These are phyloP conservation scores for Creontiades dilutus DNA, from an alignment of 2,888 invertebrate genomes.

Conservation along the genomic window DNA sequence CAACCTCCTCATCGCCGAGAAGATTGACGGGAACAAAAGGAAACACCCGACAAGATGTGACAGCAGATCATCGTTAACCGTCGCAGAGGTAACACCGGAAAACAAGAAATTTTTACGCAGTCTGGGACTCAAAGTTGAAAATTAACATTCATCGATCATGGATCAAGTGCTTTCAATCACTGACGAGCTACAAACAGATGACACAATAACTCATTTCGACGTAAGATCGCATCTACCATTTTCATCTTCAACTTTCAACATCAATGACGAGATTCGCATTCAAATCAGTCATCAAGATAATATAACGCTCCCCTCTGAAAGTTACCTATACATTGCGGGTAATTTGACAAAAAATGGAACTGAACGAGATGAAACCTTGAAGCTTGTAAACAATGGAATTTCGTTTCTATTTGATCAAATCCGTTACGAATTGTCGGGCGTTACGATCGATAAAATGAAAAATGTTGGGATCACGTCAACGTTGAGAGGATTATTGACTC, in stretches of 20 bases:
- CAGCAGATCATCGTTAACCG: background rate
- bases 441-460: background rate
- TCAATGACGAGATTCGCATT: slow-evolving; percentile 4
- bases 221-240: background rate
- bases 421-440: slow-evolving; percentile 7
- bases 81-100: background rate
- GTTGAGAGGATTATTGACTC: background rate
- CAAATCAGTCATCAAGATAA: background rate
- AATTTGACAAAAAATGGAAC: too few species aligned
- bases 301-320: too few species aligned
- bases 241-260: background rate
- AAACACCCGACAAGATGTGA: background rate
- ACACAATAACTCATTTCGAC: slow-evolving; percentile 15
- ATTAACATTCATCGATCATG: too few species aligned
- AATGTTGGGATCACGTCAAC: background rate
- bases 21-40: too few species aligned
- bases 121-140: background rate
- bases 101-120: background rate
- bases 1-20: too few species aligned
- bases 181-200: background rate
- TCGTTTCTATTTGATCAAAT: slow-evolving; percentile 23
- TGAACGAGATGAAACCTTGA: background rate
- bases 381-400: background rate
- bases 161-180: too few species aligned
- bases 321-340: too few species aligned